Conservation (phyloP, 1,140 invertebrate genomes). For the Meloidogyne hapla region DNA sequence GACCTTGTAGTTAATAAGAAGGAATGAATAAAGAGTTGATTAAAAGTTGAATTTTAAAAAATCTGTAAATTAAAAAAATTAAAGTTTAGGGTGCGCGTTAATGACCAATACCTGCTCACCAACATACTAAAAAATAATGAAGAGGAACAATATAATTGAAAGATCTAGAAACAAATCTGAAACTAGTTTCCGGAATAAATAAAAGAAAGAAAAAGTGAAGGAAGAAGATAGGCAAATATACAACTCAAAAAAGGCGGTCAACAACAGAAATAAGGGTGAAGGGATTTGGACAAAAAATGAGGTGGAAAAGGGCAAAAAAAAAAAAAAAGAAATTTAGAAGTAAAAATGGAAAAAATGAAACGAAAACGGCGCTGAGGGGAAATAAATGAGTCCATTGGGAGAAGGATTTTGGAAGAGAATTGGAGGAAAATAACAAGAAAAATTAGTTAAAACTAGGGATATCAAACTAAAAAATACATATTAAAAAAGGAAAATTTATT, state of each 20-base stretch:
- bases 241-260: background rate
- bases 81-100: background rate
- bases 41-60: background rate
- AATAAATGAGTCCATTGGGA: conserved; percentile 13
- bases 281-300: background rate
- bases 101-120: background rate
- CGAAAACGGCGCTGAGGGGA: conserved; percentile 11
- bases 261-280: background rate
- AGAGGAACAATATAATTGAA: background rate
- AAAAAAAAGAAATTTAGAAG: conserved; percentile 9
- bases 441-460: background rate
- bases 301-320: background rate
- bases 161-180: background rate
- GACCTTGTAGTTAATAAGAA: background rate
- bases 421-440: background rate
- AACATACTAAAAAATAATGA: background rate
- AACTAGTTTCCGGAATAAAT: background rate
- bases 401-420: background rate
- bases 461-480: too few species aligned
- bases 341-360: background rate
- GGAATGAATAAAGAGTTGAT: background rate
- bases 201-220: background rate
- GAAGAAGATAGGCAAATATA: background rate
- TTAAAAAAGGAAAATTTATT: too few species aligned
- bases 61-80: background rate